Base-by-base conservation (phyloP, 2,888 invertebrate genomes). In the Julus scandinavius region DNA sequence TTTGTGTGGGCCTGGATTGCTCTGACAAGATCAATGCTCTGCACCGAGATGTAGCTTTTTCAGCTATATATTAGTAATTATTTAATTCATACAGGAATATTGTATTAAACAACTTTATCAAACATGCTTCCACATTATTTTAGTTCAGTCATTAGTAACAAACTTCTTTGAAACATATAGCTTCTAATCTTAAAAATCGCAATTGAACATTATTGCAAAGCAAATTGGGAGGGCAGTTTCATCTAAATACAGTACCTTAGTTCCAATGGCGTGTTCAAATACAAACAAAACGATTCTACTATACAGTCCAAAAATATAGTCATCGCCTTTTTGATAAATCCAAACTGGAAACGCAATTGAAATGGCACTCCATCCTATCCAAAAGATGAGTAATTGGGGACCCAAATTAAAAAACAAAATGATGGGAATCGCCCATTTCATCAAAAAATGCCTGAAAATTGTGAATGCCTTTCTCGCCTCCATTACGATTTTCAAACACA, bases 221-320 rank as follows among this genome's bases (percentile, higher is more conserved):
- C 29, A 29, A 29, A 29, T 29, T 29, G 7, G 45, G 45, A 45
- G 45, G 5, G 45, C 5, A 45, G 1, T 45, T 45, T 7, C 45
- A 45, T 45, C 45, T 45, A 45, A 5, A 80, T 80, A 80, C 80
- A 80, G 80, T 87, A 93, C 93, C 92, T 93, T 90, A 17, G 91
- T 90, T 20, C 92, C 92, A 40, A 92, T 91, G 87, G 91, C 91
- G 88, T 92, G 91, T 89, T 93, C 92, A 90, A 92, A 93, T 90
- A 93, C 93, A 90, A 93, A 93, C 13, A 93, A 90, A 7, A 93
- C 91, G 41, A 93, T 89, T 89, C 92, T 91, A 88, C 93, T 93
- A 90, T 93, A 93, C 3, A 92, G 89, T 6, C 92, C 91, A 90
- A 92, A 93, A 40, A 93, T 89, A 29, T 91, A 90, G 89, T 93